Percentiles rank a stretch among this genome's conserved stretches.
Conservation (phyloP, 2,888 invertebrate genomes). For the Cecidostiba fungosa region DNA sequence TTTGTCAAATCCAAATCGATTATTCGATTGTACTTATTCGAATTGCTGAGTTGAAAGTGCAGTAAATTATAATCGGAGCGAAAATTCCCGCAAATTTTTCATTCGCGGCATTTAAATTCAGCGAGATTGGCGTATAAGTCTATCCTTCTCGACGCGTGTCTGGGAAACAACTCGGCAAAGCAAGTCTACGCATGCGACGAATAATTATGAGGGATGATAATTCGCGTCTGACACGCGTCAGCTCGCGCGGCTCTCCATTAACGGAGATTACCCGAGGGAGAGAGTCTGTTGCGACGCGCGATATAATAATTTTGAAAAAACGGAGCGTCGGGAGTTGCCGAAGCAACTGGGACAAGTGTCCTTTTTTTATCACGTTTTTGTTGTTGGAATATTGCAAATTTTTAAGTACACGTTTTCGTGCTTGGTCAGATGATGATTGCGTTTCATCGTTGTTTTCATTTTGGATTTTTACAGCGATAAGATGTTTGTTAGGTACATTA, state of each 20-base stretch:
- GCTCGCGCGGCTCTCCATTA: slow-evolving; percentile 63
- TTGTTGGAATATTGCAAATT: neutral
- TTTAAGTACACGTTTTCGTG: neutral
- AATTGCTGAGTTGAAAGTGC: no score
- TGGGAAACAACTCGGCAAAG: neutral
- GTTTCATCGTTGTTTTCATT: no score
- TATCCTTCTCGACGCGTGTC: neutral
- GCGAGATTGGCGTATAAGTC: neutral
- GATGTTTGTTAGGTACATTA: no score
- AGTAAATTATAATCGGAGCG: no score
- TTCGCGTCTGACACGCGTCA: slow-evolving; percentile 64
- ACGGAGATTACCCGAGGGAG: slow-evolving; percentile 64
- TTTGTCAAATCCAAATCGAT: no score
- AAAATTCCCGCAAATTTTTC: no score
- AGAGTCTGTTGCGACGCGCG: neutral
- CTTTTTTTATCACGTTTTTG: neutral
- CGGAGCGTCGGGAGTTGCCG: neutral
- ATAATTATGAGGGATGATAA: slow-evolving; percentile 68
- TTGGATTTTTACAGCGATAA: no score
- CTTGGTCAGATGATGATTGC: no score
- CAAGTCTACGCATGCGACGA: slow-evolving; percentile 27
- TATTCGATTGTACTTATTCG: no score
- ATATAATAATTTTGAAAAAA: slow-evolving; percentile 38
- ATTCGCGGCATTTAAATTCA: neutral
- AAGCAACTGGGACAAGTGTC: neutral